Conservation (phyloP, 2,797 vertebrate species). For the Centropyge bicolor region DNA sequence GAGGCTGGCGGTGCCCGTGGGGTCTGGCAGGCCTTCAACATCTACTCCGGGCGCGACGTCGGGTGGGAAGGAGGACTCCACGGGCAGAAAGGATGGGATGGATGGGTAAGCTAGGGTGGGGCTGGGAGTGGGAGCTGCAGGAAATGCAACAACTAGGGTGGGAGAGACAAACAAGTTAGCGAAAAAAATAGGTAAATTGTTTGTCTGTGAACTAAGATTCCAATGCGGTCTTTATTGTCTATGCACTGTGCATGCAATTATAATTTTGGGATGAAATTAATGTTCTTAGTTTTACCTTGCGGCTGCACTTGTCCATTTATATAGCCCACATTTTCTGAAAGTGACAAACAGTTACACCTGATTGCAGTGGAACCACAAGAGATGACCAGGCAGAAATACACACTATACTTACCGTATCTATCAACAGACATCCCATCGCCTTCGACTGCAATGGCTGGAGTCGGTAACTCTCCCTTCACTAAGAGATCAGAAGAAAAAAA, state of each 20-base stretch:
- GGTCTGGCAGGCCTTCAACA: slow-evolving; percentile 37
- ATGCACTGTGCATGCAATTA: not conserved
- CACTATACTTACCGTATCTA: slow-evolving; percentile 61
- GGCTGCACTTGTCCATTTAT: slow-evolving; percentile 79
- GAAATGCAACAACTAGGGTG: slow-evolving; percentile 61
- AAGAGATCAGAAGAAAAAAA: slow-evolving; percentile 11
- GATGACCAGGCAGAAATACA: not conserved
- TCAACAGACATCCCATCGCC: slow-evolving; percentile 50
- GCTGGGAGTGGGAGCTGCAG: slow-evolving; percentile 55
- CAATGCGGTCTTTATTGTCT: not conserved
- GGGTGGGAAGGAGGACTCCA: slow-evolving; percentile 49
- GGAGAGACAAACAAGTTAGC: not conserved
- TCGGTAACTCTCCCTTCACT: slow-evolving; percentile 67
- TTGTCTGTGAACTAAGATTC: not conserved
- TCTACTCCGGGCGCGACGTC: slow-evolving; percentile 33
- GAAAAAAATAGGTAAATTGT: not conserved
- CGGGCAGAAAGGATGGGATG: slow-evolving; percentile 39
- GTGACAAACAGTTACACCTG: slow-evolving; percentile 1
- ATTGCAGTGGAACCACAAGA: not conserved
- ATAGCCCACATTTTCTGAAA: slow-evolving; percentile 74
- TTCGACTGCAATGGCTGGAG: slow-evolving; percentile 43
- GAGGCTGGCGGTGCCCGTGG: slow-evolving; percentile 25
- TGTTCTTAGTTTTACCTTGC: slow-evolving; percentile 73
- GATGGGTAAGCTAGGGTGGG: slow-evolving; percentile 49
- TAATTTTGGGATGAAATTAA: not conserved